Conservation (phyloP, 2,113 vertebrate species). For the Acanthisitta chloris region DNA sequence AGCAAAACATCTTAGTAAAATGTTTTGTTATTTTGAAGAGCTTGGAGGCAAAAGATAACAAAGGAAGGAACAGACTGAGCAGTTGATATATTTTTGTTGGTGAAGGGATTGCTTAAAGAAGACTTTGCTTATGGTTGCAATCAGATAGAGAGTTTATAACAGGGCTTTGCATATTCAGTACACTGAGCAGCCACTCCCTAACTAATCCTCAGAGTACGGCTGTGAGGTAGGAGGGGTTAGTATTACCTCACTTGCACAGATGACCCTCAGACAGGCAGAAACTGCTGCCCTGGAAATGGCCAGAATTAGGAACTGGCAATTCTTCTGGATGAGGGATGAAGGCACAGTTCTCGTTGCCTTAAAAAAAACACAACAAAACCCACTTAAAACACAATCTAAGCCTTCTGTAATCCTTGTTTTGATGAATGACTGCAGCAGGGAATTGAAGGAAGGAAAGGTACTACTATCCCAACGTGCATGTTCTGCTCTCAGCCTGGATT, state of each 20-base stretch:
- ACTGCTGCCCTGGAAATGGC: not conserved
- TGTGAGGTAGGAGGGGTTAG: not conserved
- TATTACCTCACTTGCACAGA: not conserved
- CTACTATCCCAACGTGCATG: fast-evolving
- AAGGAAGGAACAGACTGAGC: not conserved
- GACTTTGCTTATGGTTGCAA: not conserved
- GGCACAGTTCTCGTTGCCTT: not conserved
- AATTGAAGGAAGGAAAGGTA: not conserved
- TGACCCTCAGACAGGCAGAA: not conserved
- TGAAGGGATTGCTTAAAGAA: constrained; percentile 12
- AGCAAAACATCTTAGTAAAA: not conserved
- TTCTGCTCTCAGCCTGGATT: not conserved
- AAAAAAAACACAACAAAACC: not conserved
- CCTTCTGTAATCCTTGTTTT: not conserved
- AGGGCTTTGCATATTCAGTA: constrained; percentile 29
- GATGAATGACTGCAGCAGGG: not conserved
- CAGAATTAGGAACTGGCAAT: not conserved
- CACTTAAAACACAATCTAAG: not conserved
- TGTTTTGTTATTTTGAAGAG: not conserved
- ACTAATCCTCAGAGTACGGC: not conserved
- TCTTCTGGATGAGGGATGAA: not conserved
- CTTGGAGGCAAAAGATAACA: not conserved
- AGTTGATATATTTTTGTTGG: not conserved
- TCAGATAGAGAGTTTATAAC: not conserved
- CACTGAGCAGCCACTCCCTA: not conserved